Evolutionary conservation across 1,140 invertebrate species (phyloP), one percentile per base, ranked within the genome.

Genomic region (Apocrypta bakeri): DNA sequence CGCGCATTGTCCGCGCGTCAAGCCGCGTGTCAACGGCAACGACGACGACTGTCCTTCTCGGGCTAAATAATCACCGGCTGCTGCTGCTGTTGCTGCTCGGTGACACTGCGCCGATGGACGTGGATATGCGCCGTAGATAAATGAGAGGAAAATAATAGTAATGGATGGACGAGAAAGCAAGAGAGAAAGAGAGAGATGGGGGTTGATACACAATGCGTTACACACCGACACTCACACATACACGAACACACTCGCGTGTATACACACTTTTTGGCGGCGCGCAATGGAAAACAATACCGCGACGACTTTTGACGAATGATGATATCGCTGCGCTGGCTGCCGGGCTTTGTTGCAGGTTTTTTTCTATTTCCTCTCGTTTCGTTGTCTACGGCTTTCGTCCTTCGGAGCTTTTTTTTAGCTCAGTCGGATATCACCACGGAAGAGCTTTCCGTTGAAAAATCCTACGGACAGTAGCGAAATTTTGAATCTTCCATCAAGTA

Each of bases 1-100:
- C 88, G 84, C 85, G 86, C 86, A 92, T 91, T 92, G 90, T 92
- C 87, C 87, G 84, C 87, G 88, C 88, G 88, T 91, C 88, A 89
- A 80, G 27, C 33, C 86, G 85, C 87, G 86, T 90, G 87, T 88
- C 88, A 89, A 84, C 72, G 68, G 82, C 85, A 88, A 86, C 84
- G 84, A 72, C 81, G 79, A 78, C 85, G 63, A 66, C 63, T 29
- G 27, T 29, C 63, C 69, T 86, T 80, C 85, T 85, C 82, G 29
- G 24, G 24, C 63, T 87, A 86, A 85, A 88, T 86, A 83, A 86
- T 84, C 82, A 69, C 56, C 56, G 42, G 12, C 76, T 73, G 31
- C 81, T 42, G 81, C 84, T 81, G 3, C 21, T 17, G 42, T 3
- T n/a, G 17, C 17, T 33, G 27, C 68, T 17, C 56, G 72, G 77